phyloP scores from a whole-genome alignment of 2,797 vertebrate genomes.

The Labroides dimidiatus region DNA sequence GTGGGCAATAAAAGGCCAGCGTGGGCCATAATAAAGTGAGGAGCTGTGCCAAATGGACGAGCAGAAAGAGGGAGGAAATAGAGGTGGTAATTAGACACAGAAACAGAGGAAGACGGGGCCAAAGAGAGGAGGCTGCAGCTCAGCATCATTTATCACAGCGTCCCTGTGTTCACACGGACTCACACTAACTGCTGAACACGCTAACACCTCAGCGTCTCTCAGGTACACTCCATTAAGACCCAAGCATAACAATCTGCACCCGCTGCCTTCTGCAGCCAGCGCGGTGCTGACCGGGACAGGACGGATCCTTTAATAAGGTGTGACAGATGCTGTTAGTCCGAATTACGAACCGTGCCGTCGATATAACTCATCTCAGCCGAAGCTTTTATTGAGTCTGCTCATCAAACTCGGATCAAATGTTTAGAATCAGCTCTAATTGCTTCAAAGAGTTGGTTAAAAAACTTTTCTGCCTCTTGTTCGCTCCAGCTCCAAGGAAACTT shows the following conservation, averaged over 20 bases:
- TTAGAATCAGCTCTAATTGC: background rate
- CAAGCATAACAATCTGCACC: constrained; percentile 6
- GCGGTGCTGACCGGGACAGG: background rate
- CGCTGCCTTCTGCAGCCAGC: background rate
- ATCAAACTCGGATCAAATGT: background rate
- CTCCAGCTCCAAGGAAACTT: no score
- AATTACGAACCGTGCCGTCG: constrained; percentile 1
- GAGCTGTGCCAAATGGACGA: constrained; percentile 57
- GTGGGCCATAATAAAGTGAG: constrained; percentile 64
- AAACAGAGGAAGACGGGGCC: constrained; percentile 32
- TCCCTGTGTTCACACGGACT: constrained; percentile 20
- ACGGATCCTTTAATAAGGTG: background rate
- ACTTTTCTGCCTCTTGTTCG: background rate
- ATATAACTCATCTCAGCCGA: background rate
- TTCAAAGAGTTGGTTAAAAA: background rate
- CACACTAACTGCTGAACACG: constrained; percentile 20
- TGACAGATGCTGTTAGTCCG: background rate
- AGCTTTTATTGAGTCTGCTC: background rate
- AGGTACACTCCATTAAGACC: constrained; percentile 29
- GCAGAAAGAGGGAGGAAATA: constrained; percentile 26
- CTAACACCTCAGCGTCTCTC: constrained; percentile 16
- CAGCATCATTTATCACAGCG: constrained; percentile 33
- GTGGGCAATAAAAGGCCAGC: constrained; percentile 65
- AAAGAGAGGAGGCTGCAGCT: constrained; percentile 19
- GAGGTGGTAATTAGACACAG: constrained; percentile 52